phyloP scores from a whole-genome alignment of 2,888 invertebrate genomes.

The Aromia moschata region DNA sequence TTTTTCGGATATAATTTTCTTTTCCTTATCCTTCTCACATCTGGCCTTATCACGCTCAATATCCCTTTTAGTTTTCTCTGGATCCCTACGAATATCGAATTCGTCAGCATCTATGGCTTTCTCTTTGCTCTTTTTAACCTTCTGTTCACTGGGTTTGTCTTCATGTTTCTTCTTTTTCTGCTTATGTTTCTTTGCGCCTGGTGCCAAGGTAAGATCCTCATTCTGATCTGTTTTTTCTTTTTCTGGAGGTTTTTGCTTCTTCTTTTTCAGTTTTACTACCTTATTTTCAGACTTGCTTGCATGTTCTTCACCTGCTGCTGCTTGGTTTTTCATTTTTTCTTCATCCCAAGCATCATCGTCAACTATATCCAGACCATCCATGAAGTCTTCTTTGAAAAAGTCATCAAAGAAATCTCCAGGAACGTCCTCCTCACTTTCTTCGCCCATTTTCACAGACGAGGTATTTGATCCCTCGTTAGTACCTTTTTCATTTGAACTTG shows the following conservation, averaged over 20 bases:
- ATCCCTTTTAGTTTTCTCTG: constrained; percentile 61
- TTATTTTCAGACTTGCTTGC: constrained; percentile 1
- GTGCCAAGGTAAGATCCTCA: constrained; percentile 25
- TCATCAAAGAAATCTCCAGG: constrained; percentile 62
- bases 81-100: constrained; percentile 57
- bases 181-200: constrained; percentile 18
- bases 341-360: constrained; percentile 59
- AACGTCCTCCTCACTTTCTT: constrained; percentile 57
- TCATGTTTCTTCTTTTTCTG: constrained; percentile 6
- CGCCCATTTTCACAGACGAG: constrained; percentile 20
- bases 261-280: constrained; percentile 7
- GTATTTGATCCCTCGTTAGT: background rate
- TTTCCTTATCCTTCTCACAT: constrained; percentile 59
- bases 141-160: constrained; percentile 6
- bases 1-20: constrained; percentile 60
- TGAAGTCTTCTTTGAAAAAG: constrained; percentile 61
- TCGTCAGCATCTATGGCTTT: constrained; percentile 35
- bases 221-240: constrained; percentile 13
- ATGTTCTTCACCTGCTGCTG: constrained; percentile 2
- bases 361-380: constrained; percentile 61
- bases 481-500: constrained; percentile 3
- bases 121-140: constrained; percentile 21
- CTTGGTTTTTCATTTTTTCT: constrained; percentile 19
- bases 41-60: constrained; percentile 61
- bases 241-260: background rate